Evolutionary conservation across 2,113 vertebrate species (phyloP).

Genomic region (Podarcis raffonei): DNA sequence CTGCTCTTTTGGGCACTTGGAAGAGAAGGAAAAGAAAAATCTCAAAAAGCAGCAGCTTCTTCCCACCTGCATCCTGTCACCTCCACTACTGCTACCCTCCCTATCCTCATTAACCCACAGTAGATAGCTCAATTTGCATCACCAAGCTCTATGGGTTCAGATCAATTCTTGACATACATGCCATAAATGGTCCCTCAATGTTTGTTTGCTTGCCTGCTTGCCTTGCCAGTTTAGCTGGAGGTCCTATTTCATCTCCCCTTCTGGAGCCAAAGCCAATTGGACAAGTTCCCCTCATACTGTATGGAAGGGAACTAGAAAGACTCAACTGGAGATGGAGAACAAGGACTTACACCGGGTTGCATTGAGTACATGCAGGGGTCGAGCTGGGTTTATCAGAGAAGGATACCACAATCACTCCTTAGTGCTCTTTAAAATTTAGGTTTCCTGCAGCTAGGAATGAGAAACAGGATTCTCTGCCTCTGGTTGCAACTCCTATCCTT

Average conservation of each 20-base stretch:
- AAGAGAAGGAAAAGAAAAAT: too few species aligned
- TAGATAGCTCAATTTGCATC: not conserved
- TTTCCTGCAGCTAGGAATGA: not conserved
- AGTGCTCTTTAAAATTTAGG: not conserved
- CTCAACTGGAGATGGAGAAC: not conserved
- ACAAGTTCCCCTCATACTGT: not conserved
- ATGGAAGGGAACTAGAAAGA: not conserved
- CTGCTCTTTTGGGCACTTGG: not conserved
- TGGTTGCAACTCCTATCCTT: not conserved
- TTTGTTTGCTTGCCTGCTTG: not conserved
- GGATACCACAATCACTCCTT: not conserved
- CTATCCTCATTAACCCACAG: not conserved
- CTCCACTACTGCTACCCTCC: too few species aligned
- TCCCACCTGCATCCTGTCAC: too few species aligned
- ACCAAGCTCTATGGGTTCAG: too few species aligned
- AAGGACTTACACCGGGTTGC: not conserved
- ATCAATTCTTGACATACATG: not conserved
- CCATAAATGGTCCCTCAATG: not conserved
- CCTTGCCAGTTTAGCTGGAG: not conserved
- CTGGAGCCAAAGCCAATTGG: not conserved
- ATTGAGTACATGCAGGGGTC: not conserved
- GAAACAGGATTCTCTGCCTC: not conserved
- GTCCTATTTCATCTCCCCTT: too few species aligned
- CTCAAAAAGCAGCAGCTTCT: not conserved
- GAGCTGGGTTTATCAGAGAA: not conserved